Percentiles rank a stretch among this genome's conserved stretches.
Conservation (phyloP, 2,113 vertebrate genomes). For the Thamnophis sirtalis region DNA sequence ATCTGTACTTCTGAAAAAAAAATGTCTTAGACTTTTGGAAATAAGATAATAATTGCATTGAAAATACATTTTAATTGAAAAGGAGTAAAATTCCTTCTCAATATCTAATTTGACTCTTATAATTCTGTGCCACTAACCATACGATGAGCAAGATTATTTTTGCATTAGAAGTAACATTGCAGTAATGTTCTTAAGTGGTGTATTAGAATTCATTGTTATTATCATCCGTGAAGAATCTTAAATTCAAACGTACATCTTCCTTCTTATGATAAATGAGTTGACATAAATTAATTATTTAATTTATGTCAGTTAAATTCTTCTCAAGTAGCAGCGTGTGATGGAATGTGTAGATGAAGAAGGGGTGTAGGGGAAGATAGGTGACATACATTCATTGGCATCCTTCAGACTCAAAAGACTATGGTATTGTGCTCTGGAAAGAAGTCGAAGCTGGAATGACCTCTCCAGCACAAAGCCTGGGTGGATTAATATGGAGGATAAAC, state of each 20-base stretch:
- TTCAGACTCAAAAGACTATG: no score
- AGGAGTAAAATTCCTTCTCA: not conserved
- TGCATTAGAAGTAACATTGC: not conserved
- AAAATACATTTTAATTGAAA: not conserved
- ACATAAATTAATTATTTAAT: not conserved
- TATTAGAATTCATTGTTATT: not conserved
- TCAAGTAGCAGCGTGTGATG: not conserved
- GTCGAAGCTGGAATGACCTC: no score
- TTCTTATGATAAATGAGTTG: not conserved
- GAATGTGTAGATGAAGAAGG: not conserved
- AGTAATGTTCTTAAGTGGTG: not conserved
- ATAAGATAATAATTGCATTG: not conserved
- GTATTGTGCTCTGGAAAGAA: no score
- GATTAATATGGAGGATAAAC: no score
- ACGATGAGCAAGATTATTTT: not conserved
- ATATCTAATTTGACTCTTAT: not conserved
- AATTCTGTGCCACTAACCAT: not conserved
- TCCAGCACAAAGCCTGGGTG: no score
- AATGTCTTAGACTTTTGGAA: not conserved
- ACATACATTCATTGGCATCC: not conserved
- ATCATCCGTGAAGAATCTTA: not conserved
- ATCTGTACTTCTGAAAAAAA: not conserved
- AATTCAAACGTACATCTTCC: not conserved
- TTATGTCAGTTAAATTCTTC: slow-evolving; percentile 2
- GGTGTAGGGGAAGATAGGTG: not conserved